Evolutionary conservation across 2,113 vertebrate species (phyloP), one percentile per base, ranked within the genome.

Genomic region (Lagenorhynchus albirostris): DNA sequence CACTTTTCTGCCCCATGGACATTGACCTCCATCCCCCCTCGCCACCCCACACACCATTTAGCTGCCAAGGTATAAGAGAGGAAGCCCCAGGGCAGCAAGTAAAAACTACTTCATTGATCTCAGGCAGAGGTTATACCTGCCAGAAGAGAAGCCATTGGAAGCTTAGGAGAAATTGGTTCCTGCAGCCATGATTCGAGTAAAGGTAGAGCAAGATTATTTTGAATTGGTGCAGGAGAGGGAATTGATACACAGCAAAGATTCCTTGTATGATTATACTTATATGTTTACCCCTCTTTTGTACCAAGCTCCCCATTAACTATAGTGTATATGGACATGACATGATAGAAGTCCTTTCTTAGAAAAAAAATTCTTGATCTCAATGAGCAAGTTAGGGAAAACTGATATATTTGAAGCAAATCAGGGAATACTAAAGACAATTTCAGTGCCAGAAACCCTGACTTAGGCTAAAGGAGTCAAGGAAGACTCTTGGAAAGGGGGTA

Each of bases 181-280:
- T 36, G 6, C 0, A 62, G 29, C 12, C 18, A 12, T 11, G 26
- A 15, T 11, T 84, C 33, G 5, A 79, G n/a, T 15, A 18, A 77
- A 76, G 17, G 38, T 5, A 20, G 2, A 65, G 10, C 0, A 11
- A 58, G 38, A 38, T 11, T 58, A 41, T 13, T 93, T 79, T 53
- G 31, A 68, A 36, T 7, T 21, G 15, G 7, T 8, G 0, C 11
- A 4, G 1, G 9, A 55, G 25, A 60, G 25, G 7, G 21, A n/a
- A 89, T 41, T 44, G 33, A 9, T 33, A 55, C 15, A 29, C n/a
- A 81, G 2, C 26, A 1, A 11, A 23, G 23, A 31, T 33, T 33
- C 26, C 31, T 88, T 41, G 3, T 7, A 23, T 68, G 73, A 9
- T 2, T 12, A 1, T 25, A 0, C 17, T 53, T 29, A 23, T 8